Percentiles rank a stretch among this genome's conserved stretches.
These are phyloP conservation scores for Morphnarchus princeps DNA, from an alignment of 2,113 vertebrate genomes.

Conservation along the genomic window DNA sequence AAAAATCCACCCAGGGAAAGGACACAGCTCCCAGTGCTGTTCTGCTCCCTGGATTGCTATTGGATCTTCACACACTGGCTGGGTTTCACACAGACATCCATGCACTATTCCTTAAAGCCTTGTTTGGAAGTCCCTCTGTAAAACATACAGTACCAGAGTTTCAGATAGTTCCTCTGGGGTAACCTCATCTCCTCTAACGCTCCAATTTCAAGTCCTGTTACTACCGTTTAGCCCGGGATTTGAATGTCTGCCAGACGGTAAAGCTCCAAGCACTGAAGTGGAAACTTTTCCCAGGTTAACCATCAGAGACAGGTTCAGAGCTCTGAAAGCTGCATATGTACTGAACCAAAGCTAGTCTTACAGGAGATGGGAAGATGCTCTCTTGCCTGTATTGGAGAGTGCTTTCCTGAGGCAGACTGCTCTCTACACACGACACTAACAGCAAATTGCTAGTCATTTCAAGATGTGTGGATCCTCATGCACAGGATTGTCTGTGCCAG, in stretches of 20 bases:
- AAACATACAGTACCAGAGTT: not conserved
- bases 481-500: not conserved
- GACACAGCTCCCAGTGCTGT: not conserved
- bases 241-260: not conserved
- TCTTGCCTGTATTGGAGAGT: fast-evolving
- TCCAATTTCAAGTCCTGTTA: not conserved
- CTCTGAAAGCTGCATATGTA: fast-evolving
- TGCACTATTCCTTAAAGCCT: not conserved
- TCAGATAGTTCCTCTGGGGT: not conserved
- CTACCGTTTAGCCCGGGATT: not conserved
- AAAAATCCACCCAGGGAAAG: not conserved
- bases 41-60: not conserved
- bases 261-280: not conserved
- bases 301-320: not conserved
- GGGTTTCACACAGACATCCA: not conserved
- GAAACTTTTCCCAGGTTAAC: not conserved
- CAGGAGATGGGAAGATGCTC: not conserved
- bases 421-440: not conserved
- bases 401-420: not conserved
- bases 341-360: not conserved
- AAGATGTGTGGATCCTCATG: fast-evolving
- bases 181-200: not conserved
- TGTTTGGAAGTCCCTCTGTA: not conserved
- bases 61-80: not conserved
- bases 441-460: fast-evolving